Base-by-base conservation (phyloP, 2,888 invertebrate species). In the Choristoneura rosaceana region DNA sequence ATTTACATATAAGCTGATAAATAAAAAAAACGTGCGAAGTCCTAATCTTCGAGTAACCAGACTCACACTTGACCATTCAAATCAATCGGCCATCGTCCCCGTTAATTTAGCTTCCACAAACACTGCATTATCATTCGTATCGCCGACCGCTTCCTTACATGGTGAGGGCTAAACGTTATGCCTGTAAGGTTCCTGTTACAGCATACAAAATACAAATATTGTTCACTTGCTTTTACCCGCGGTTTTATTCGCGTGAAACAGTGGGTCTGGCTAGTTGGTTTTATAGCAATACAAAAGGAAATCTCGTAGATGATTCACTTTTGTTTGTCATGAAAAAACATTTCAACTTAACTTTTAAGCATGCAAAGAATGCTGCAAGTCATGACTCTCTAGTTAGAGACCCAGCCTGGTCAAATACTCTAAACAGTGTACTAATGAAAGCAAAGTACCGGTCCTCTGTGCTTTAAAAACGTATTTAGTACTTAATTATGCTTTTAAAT, bases 41-140 rank as follows among this genome's bases (percentile, higher is more conserved):
- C 25, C 2, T 25, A 25, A 25, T 0, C 25, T 25, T 25, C 25
- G 0, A 1, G 25, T 25, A 2, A 25, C 25, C 25, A 25, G 2
- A 25, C 25, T 25, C 25, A 2, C 25, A 25, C 25, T 25, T 25
- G 25, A 25, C 25, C 2, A 2, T 25, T 25, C 2, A 2, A 25
- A 25, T 25, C 25, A 25, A 25, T 25, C 25, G 25, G 25, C 25
- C 25, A 25, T 25, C 25, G 25, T 38, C 7, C 77, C 92, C 92
- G 92, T 92, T 92, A 90, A 87, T 87, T 85, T 89, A 80, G 87
- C 84, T 84, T 80, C 82, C 83, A 85, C 84, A 86, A 85, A 86
- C 83, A 83, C 80, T 76, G 78, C 85, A 90, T 90, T 90, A 87
- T 80, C 81, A 92, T 89, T 86, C 91, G 79, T 79, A 80, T 76